Evolutionary conservation across 2,113 vertebrate genomes (phyloP), one percentile per base, ranked within the genome.

Genomic region (Buteo buteo): DNA sequence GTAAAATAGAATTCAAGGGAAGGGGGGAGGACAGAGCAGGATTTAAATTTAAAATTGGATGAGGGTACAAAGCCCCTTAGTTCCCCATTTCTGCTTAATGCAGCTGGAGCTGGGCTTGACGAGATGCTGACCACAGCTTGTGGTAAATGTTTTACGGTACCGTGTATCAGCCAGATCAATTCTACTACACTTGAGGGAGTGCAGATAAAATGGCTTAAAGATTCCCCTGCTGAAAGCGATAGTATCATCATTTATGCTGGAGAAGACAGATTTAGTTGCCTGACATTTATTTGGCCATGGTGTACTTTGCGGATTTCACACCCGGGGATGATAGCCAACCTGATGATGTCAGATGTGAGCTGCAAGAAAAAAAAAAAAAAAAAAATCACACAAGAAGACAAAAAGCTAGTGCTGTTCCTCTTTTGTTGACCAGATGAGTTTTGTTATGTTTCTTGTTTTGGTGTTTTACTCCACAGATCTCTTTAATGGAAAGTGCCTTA

Each of bases 141-240:
- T 42, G 90, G 95, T 81, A 89, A 82, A 79, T 38, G 24, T 36
- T 94, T 92, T 84, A 42, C 3, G 1, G 86, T 65, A 32, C 88
- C 1, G 0, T 58, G 78, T 77, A 77, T 96, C 93, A 88, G 93
- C 79, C 80, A 59, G 93, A 92, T 87, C 92, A 57, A 66, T 93
- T 88, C 91, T 55, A 54, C 58, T 87, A 4, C 1, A 45, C 93
- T 96, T 95, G n/a, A 77, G 95, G 93, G 89, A 91, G 69, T 14
- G 25, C 59, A 92, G 92, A 86, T 85, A 80, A 96, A 95, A 82
- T 65, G 82, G 74, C 74, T 89, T 94, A 72, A 76, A 25, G 96
- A 52, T 73, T 84, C 88, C 73, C 92, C 54, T 38, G 59, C 71
- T 81, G 93, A 92, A 89, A 88, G 72, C 0, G 10, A 96, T 85